Percentiles rank a stretch among this genome's conserved stretches.
These are phyloP conservation scores for Periophthalmus magnuspinnatus DNA, from an alignment of 2,797 vertebrate species.

Conservation along the genomic window DNA sequence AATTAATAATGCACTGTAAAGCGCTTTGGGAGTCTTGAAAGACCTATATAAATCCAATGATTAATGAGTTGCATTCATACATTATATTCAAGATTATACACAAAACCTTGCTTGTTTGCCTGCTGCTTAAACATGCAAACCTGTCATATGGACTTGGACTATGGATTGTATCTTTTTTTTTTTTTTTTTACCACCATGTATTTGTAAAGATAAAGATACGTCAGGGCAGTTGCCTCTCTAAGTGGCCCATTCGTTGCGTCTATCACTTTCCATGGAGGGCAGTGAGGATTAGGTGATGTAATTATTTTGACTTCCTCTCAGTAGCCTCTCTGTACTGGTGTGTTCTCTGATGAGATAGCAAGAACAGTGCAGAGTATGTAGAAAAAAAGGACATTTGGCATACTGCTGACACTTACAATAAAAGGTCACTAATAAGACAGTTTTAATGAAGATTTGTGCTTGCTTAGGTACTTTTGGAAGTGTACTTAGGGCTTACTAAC, in stretches of 20 bases:
- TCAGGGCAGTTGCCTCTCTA: slow-evolving; percentile 22
- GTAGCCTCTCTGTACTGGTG: slow-evolving; percentile 39
- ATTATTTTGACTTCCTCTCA: slow-evolving; percentile 62
- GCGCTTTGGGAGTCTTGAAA: too few species aligned
- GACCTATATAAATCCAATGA: too few species aligned
- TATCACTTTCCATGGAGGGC: slow-evolving; percentile 50
- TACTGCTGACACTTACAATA: slow-evolving; percentile 8
- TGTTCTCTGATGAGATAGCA: slow-evolving; percentile 40
- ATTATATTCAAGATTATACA: too few species aligned
- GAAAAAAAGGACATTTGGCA: slow-evolving; percentile 20
- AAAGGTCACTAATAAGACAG: background rate
- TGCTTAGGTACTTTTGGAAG: background rate
- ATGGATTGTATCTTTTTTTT: background rate
- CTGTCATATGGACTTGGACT: too few species aligned
- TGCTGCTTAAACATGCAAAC: too few species aligned
- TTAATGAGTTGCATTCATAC: too few species aligned
- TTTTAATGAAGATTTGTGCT: background rate
- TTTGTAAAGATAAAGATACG: slow-evolving; percentile 14
- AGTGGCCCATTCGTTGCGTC: slow-evolving; percentile 52
- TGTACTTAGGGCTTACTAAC: background rate
- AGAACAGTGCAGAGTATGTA: slow-evolving; percentile 31
- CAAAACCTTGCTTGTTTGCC: too few species aligned
- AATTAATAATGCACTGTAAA: too few species aligned
- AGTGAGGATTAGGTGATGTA: slow-evolving; percentile 55
- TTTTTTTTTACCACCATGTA: background rate